Evolutionary conservation across 2,888 invertebrate genomes (phyloP), one percentile per base, ranked within the genome.

Genomic region (Leistus spinibarbis): DNA sequence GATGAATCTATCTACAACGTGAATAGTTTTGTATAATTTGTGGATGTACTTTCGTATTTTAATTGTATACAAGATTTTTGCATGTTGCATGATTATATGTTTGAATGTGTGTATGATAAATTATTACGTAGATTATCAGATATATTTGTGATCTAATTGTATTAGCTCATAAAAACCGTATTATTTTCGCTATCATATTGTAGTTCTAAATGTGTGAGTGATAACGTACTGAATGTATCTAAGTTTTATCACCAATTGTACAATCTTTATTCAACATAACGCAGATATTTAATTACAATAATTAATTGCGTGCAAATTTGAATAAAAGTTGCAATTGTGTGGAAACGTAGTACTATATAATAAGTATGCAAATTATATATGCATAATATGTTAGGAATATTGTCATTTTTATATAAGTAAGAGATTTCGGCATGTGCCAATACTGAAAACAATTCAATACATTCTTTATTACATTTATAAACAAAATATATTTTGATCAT

Each of bases 351-450:
- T 57, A 57, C 57, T 57, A 57, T 57, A 57, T 57, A 40, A 40
- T 40, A 40, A 40, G 13, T 40, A 40, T 40, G 40, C 40, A 3
- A 10, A 40, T 7, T 40, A 40, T 40, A 40, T 10, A 40, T 10
- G 7, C 40, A 40, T 40, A 40, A 40, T 40, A 40, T 60, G 65
- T 71, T 64, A 71, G 64, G 23, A 60, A 20, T 53, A n/a, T n/a
- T 10, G 60, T 69, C 69, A 69, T 23, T 10, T 20, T 17, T 19
- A 19, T 19, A 19, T n/a, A 57, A 57, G 7, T 17, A 19, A 19
- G 57, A 13, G 53, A 57, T 65, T 64, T 65, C 64, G 71, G 71
- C 71, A 71, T 71, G 71, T 71, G 71, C 71, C 71, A 71, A 71
- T 71, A 71, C 20, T 57, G 16, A 5, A 57, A 57, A 19, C 17